A percentile compares a stretch with the other conserved stretches of the same genome.
Evolutionary conservation across 2,797 vertebrate genomes (phyloP).

Genomic region (Gadopsis marmoratus): DNA sequence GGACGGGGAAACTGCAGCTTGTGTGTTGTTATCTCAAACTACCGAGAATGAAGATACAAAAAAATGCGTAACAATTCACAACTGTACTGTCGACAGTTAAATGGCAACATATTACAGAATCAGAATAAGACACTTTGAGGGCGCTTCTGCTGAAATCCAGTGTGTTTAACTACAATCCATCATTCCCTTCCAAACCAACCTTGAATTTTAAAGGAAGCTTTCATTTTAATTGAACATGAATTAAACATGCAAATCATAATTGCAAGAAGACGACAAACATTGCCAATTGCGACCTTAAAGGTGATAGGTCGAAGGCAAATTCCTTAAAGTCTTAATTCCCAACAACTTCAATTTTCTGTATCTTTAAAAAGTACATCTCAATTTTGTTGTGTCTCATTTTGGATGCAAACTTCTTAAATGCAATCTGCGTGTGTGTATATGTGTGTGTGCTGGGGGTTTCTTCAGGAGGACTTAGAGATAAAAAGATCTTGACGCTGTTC

Average conservation of each 20-base stretch:
- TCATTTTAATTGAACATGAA: constrained; percentile 26
- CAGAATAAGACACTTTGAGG: background rate
- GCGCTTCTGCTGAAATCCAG: background rate
- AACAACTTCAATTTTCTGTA: constrained; percentile 43
- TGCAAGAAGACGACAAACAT: constrained; percentile 15
- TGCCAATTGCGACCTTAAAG: constrained; percentile 25
- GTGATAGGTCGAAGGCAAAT: constrained; percentile 35
- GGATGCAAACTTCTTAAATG: constrained; percentile 23
- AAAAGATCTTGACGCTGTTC: constrained; percentile 75
- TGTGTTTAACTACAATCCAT: constrained; percentile 19
- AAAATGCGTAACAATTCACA: constrained; percentile 10
- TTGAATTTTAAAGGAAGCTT: constrained; percentile 5
- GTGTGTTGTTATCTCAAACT: constrained; percentile 41
- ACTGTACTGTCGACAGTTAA: background rate
- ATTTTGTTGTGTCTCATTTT: constrained; percentile 32
- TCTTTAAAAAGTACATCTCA: constrained; percentile 14
- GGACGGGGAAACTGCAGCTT: background rate
- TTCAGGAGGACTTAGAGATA: constrained; percentile 40
- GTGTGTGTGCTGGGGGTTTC: constrained; percentile 16
- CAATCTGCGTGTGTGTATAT: constrained; percentile 25
- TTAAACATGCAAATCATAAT: constrained; percentile 43
- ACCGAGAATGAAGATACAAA: constrained; percentile 6
- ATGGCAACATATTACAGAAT: constrained; percentile 1
- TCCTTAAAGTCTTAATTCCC: constrained; percentile 42
- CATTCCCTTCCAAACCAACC: constrained; percentile 1